Evolutionary conservation across 2,888 invertebrate genomes (phyloP), one percentile per base, ranked within the genome.

Genomic region (Bombylius major): DNA sequence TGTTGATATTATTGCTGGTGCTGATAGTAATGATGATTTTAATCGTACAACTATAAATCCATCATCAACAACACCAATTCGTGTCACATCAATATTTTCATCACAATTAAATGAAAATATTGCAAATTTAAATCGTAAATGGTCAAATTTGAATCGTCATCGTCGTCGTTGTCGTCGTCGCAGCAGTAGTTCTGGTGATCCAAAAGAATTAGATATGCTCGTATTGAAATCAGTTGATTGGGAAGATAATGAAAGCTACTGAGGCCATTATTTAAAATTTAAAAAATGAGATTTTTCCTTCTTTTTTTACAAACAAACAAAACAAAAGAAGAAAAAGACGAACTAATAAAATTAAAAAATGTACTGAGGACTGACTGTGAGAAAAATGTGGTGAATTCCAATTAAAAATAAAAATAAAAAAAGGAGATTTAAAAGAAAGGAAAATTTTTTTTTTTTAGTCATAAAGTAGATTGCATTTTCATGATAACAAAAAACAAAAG

Each of bases 211-310:
- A 55, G 73, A 73, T 61, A 72, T 73, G 61, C 64, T 73, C 52
- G 73, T 73, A 50, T 62, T 73, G 55, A 73, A 73, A 63, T 71
- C 73, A 31, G 72, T 72, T 56, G 73, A 73, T 63, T 73, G 72
- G 72, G 73, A 73, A 61, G 73, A 73, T 57, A 73, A 72, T 59
- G 73, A 72, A 64, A 70, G 72, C 65, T 73, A 72, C 62, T 73
- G 39, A 42, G 39, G 39, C 39, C 11, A 36, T 9, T 36, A 36
- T n/a, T n/a, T 23, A 23, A 23, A 23, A 23, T n/a, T n/a, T n/a
- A 23, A 23, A 23, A 23, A 23, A 23, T 23, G 23, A 23, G 23
- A 23, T 23, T 23, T 23, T 23, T 23, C 23, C 23, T 23, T 11
- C 6, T 42, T 4, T 11, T 11, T 42, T 42, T 42, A 42, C 39